Base-by-base conservation (phyloP, 2,888 invertebrate species). In the Acleris holmiana region DNA sequence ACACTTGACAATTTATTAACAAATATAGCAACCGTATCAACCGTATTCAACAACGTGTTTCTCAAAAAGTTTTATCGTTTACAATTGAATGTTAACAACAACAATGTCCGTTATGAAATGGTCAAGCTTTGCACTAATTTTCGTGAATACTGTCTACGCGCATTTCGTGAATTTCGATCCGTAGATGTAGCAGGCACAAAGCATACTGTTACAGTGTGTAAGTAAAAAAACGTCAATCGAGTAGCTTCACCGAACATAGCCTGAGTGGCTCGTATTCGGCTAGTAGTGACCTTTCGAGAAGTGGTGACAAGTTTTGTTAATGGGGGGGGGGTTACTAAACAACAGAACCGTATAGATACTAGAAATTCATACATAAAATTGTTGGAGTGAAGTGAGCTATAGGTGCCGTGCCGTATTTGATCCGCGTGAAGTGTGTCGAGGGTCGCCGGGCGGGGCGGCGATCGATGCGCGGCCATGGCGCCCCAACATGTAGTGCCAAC, bases 261-360 rank as follows among this genome's bases (percentile, higher is more conserved):
- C 74, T 74, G 71, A 68, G 73, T 73, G 71, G 70, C 71, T 71
- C 68, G 73, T 77, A 71, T 79, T 78, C 74, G 76, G 79, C 79
- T 79, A 76, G 79, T 80, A 76, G 80, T 80, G 79, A 82, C 80
- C 81, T 83, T 82, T 79, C 81, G 80, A 80, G 79, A 80, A 82
- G 78, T 79, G 75, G 75, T 82, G 78, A 78, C 75, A 83, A 82
- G 79, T 82, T 86, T 86, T 81, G 82, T 84, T 86, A 87, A 86
- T 88, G 84, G 79, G 78, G 51, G 35, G 29, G 13, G 55, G 80
- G 76, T 81, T 82, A 80, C 84, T 83, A 87, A 87, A 89, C 86
- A 88, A 85, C 84, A 85, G 76, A 77, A 75, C 78, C 80, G 84
- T 88, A 87, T 88, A 88, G 82, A 84, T 89, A 89, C 83, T 89